Percentiles rank a stretch among this genome's conserved stretches.
Evolutionary conservation across 2,113 vertebrate genomes (phyloP).

Genomic region (Hyperoodon ampullatus): DNA sequence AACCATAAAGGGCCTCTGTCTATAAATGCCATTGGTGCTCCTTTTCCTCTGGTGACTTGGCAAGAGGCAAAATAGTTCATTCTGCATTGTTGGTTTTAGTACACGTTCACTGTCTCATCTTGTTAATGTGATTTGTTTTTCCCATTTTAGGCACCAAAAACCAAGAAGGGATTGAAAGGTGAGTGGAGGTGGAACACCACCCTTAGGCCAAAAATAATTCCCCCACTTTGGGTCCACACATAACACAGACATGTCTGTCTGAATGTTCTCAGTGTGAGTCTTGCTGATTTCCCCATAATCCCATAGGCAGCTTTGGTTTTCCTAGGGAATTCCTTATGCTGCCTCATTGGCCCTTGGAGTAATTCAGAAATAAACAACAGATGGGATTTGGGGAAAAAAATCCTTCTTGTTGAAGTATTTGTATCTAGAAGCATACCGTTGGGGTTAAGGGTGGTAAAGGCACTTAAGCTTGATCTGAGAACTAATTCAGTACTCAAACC

Average conservation of each 20-base stretch:
- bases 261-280: neutral
- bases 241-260: neutral
- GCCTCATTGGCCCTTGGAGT: neutral
- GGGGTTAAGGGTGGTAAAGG: neutral
- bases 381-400: neutral
- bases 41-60: neutral
- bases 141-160: conserved; percentile 83
- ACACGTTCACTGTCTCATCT: neutral
- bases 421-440: neutral
- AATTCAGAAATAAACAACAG: conserved; percentile 2
- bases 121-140: conserved; percentile 62
- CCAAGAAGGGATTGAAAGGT: conserved; percentile 86
- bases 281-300: neutral
- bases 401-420: neutral
- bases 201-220: neutral
- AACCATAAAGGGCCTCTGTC: neutral
- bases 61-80: neutral
- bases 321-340: neutral
- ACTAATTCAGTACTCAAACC: neutral
- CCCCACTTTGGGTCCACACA: neutral
- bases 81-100: neutral
- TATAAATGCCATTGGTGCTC: neutral
- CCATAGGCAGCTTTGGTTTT: neutral
- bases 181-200: conserved; percentile 28
- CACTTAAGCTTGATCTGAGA: neutral